phyloP scores from a whole-genome alignment of 1,140 invertebrate species.

The Drosophila ambigua region DNA sequence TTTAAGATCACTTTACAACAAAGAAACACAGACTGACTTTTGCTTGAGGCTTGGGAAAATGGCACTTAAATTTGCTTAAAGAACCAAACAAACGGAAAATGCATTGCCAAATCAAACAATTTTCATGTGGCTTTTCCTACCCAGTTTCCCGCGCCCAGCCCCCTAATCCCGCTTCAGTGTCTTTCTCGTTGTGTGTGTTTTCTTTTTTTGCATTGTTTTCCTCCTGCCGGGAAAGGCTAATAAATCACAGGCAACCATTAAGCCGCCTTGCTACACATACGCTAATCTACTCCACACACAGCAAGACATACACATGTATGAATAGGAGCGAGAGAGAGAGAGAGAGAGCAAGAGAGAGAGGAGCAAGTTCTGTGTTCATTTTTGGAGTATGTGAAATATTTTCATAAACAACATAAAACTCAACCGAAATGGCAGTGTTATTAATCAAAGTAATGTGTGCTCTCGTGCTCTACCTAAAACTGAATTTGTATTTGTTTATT shows the following conservation, averaged over 20 bases:
- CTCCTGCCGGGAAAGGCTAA: constrained; percentile 38
- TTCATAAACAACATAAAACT: constrained; percentile 83
- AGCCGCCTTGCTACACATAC: constrained; percentile 69
- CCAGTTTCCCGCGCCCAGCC: neutral
- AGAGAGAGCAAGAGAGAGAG: neutral
- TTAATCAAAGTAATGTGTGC: constrained; percentile 81
- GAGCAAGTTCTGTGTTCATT: neutral
- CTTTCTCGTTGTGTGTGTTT: neutral
- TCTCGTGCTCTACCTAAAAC: constrained; percentile 26
- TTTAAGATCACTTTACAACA: neutral
- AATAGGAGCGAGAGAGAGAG: constrained; percentile 1
- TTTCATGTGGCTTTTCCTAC: constrained; percentile 35
- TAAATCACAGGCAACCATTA: constrained; percentile 74
- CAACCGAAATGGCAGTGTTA: constrained; percentile 76
- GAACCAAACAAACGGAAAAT: no score
- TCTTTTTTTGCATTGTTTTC: constrained; percentile 32
- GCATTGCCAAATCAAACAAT: no score
- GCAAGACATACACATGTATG: constrained; percentile 24
- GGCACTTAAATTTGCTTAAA: no score
- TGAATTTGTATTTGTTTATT: constrained; percentile 15
- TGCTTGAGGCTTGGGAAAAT: no score
- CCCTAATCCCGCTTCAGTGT: neutral
- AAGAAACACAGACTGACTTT: neutral
- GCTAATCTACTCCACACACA: constrained; percentile 69
- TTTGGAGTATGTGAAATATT: constrained; percentile 71